Base-by-base conservation (phyloP, 2,113 vertebrate genomes). In the Dryoscopus gambensis region DNA sequence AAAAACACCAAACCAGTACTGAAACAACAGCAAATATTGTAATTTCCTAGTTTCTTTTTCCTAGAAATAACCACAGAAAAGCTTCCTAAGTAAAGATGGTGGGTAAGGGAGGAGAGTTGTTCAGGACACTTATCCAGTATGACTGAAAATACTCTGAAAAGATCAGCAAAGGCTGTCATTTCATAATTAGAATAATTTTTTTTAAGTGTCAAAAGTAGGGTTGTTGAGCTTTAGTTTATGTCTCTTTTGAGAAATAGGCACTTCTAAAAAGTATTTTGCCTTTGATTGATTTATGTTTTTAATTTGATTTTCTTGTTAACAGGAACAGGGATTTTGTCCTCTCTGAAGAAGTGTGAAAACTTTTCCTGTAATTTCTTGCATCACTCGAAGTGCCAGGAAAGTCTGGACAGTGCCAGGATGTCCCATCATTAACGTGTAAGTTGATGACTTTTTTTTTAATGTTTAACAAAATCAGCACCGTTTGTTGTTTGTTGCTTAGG, bases 21-120 rank as follows among this genome's bases (percentile, higher is more conserved):
- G 82, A 97, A 91, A 88, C 59, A 92, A 42, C 65, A 93, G 75
- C 90, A 92, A 92, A 93, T 37, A 63, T 23, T 88, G 88, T 74
- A 15, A 91, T 90, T 95, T 94, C 90, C 71, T 84, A 27, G 13
- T 90, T 94, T 91, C 35, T 56, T 70, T 74, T 94, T 91, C 90
- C 68, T 95, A 94, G 71, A 94, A 96, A 84, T 46, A 71, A 53
- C 33, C 52, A 93, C 68, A 81, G 52, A 73, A 88, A 92, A 19
- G 19, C 44, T 96, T 92, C 85, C 82, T 70, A 64, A 86, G 53
- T 77, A 82, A 89, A 63, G 46, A 47, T 25, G 44, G 13, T 62
- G 62, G n/a, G 63, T 53, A 39, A 76, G 17, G 23, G 15, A 46
- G 35, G 68, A 74, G 57, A 39, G 75, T 56, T 59, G 9, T 73